Evolutionary conservation across 2,797 vertebrate genomes (phyloP).

Genomic region (Buphagus erythrorhynchus): DNA sequence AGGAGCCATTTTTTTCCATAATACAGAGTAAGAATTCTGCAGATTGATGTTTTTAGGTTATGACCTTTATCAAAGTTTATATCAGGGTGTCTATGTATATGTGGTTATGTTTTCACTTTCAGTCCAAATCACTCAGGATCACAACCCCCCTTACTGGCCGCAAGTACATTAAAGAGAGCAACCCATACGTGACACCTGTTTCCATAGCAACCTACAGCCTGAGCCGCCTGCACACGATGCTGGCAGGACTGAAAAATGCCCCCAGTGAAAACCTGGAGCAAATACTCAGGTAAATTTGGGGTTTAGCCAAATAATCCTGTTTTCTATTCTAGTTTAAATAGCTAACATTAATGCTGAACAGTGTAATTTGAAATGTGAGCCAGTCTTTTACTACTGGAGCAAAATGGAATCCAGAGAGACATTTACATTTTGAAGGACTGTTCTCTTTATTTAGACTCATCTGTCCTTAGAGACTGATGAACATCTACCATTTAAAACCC

Average conservation of each 20-base stretch:
- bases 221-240: slow-evolving; percentile 86
- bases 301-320: background rate
- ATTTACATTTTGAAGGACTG: background rate
- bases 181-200: slow-evolving; percentile 79
- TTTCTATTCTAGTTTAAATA: background rate
- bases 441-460: background rate
- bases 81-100: background rate
- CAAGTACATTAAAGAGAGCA: slow-evolving; percentile 83
- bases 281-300: slow-evolving; percentile 78
- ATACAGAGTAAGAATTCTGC: background rate
- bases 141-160: slow-evolving; percentile 86
- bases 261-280: slow-evolving; percentile 81
- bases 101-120: background rate
- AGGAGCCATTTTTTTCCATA: background rate
- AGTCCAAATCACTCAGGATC: slow-evolving; percentile 82
- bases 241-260: slow-evolving; percentile 85
- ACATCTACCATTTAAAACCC: background rate
- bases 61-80: background rate
- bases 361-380: background rate
- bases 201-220: slow-evolving; percentile 84
- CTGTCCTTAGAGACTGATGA: background rate
- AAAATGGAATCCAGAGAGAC: background rate
- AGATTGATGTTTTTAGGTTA: background rate
- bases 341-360: background rate
- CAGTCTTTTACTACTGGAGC: background rate